phyloP scores from a whole-genome alignment of 2,888 invertebrate genomes.

The Venusia cambrica region DNA sequence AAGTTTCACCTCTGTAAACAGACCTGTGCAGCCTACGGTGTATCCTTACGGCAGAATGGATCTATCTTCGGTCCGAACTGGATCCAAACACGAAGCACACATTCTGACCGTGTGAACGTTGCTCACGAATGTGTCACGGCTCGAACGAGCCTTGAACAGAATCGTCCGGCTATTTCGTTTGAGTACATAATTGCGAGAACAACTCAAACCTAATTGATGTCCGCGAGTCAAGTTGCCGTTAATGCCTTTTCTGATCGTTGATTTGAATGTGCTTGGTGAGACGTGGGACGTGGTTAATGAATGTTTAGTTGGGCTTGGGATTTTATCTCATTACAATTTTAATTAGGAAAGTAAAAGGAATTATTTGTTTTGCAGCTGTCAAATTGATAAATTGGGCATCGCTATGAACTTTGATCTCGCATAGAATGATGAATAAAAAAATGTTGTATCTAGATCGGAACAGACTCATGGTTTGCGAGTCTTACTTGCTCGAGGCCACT shows the following conservation, averaged over 20 bases:
- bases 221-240: conserved; percentile 64
- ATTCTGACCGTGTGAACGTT: conserved; percentile 49
- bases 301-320: conserved; percentile 4
- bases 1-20: no score
- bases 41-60: conserved; percentile 13
- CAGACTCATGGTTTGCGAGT: no score
- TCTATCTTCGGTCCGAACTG: conserved; percentile 23
- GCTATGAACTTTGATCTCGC: no score
- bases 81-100: conserved; percentile 28
- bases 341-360: conserved; percentile 5
- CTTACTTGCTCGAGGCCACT: no score
- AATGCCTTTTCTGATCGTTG: conserved; percentile 33
- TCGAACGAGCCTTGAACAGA: conserved; percentile 65
- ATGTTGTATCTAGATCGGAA: no score
- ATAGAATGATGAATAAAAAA: no score
- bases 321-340: conserved; percentile 3
- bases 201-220: conserved; percentile 75
- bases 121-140: conserved; percentile 62
- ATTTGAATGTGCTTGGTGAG: conserved; percentile 4
- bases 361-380: no score
- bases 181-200: conserved; percentile 78
- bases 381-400: no score
- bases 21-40: no score
- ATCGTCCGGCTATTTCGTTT: conserved; percentile 74
- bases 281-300: conserved; percentile 16